Evolutionary conservation across 2,888 invertebrate species (phyloP), one percentile per base, ranked within the genome.

Genomic region (Amiota communis): DNA sequence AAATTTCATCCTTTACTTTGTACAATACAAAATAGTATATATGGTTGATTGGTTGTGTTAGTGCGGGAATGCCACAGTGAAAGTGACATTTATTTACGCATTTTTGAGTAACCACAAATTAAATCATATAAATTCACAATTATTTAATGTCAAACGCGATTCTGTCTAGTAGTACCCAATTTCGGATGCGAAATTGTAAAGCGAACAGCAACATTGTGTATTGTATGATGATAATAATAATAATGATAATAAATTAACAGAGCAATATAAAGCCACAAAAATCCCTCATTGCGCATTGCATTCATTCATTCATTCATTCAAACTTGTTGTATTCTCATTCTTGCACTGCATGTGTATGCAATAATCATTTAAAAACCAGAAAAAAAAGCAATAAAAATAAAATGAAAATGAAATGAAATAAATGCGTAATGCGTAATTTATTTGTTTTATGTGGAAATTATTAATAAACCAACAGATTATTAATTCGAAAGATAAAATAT

Each of bases 381-480:
- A 36, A 75, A 83, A 83, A 77, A 36, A 72, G 76, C 82, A 77
- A 76, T 75, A 79, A 78, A 46, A 85, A 79, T 85, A 86, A 36
- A 84, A 83, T 86, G 86, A 84, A 83, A 86, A 83, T 83, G 53
- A 53, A 68, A 68, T 83, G 84, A 83, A 86, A 84, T 80, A 59
- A 59, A 59, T 59, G 17, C 59, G 17, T 36, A 36, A 36, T 36
- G 75, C 81, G 84, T 83, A 85, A 83, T 83, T 83, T 83, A 86
- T 83, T 84, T 76, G 79, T 77, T 75, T 78, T 78, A 36, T 36
- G 36, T 81, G 86, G 78, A 59, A 80, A 86, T 83, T 83, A 83
- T 83, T 83, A 86, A 86, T 85, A 86, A 86, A 83, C 79, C 82
- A 85, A 86, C 85, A 82, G 78, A 86, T 83, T 85, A 85, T 86